Evolutionary conservation across 2,888 invertebrate species (phyloP).

Genomic region (Orthosia incerta): DNA sequence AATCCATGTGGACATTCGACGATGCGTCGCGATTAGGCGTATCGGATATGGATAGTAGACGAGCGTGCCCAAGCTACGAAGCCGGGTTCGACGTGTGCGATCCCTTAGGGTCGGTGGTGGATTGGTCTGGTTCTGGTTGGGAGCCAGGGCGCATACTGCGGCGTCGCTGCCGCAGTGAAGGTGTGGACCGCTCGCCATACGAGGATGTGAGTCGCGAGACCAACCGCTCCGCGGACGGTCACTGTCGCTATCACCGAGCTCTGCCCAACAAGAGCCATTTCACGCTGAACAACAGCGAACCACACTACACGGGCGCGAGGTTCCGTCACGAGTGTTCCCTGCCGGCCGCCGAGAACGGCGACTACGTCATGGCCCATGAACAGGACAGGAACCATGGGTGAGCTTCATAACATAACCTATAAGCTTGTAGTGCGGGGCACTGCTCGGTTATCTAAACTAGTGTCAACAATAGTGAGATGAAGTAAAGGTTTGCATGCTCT

Average conservation of each 20-base stretch:
- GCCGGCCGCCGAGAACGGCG: conserved; percentile 86
- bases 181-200: conserved; percentile 88
- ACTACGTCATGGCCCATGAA: conserved; percentile 86
- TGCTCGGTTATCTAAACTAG: conserved; percentile 46
- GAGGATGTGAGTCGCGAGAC: conserved; percentile 85
- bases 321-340: conserved; percentile 84
- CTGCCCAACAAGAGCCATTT: conserved; percentile 84
- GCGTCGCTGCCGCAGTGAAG: conserved; percentile 89
- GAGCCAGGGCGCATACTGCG: conserved; percentile 86
- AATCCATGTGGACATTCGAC: conserved; percentile 86
- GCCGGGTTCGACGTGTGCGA: conserved; percentile 88
- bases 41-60: conserved; percentile 88
- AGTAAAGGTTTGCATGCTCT: conserved; percentile 36
- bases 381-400: conserved; percentile 80
- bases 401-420: conserved; percentile 77
- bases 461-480: conserved; percentile 25
- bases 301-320: conserved; percentile 70
- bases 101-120: conserved; percentile 84
- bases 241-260: conserved; percentile 75
- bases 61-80: conserved; percentile 87
- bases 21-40: conserved; percentile 83
- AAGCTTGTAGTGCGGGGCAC: conserved; percentile 47
- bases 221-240: conserved; percentile 79
- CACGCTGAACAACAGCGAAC: conserved; percentile 82
- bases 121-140: conserved; percentile 82